These are phyloP conservation scores for Orchesella flavescens DNA, from an alignment of 2,888 invertebrate genomes.

Conservation along the genomic window DNA sequence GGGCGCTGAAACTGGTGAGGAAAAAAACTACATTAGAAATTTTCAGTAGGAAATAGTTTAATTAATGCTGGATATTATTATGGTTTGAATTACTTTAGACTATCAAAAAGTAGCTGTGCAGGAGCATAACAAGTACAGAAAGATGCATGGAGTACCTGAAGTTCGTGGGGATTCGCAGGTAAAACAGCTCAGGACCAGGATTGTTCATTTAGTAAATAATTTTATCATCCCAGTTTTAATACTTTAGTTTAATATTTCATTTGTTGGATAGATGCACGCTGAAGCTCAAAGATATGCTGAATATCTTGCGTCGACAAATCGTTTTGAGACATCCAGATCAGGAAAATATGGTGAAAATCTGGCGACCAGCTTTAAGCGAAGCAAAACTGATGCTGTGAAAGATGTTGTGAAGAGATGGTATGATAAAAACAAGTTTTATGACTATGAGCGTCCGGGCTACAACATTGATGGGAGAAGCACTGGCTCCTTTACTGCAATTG, in stretches of 20 bases:
- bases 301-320: constrained; percentile 1
- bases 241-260: neutral
- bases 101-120: neutral
- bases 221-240: neutral
- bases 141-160: constrained; percentile 2
- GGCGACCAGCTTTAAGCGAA: constrained; percentile 25
- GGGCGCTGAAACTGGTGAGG: too few species aligned
- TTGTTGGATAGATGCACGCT: constrained; percentile 14
- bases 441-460: constrained; percentile 37
- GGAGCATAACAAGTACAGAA: constrained; percentile 30
- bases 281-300: constrained; percentile 26
- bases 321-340: constrained; percentile 16
- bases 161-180: constrained; percentile 4
- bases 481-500: constrained; percentile 21
- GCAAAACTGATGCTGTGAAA: constrained; percentile 33
- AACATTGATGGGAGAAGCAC: constrained; percentile 19
- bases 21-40: too few species aligned
- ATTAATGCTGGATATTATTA: too few species aligned
- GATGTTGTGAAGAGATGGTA: constrained; percentile 53
- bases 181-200: neutral
- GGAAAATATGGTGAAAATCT: constrained; percentile 42
- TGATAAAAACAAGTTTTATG: constrained; percentile 17
- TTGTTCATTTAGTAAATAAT: neutral
- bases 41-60: too few species aligned
- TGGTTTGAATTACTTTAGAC: neutral